Base-by-base conservation (phyloP, 2,113 vertebrate genomes). In the Syrrhaptes paradoxus region DNA sequence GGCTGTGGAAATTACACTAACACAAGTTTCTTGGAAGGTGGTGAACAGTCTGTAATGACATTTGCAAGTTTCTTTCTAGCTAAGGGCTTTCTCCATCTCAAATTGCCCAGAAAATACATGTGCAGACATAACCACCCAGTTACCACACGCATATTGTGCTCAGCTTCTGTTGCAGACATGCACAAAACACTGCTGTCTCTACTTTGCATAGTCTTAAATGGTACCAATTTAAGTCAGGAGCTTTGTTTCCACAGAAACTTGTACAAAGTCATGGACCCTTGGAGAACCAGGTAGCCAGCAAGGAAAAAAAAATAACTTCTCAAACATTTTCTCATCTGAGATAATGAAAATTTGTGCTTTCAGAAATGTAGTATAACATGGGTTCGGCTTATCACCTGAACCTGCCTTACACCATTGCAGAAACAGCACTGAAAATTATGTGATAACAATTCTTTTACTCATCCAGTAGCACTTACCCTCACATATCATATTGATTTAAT, bases 391-490 rank as follows among this genome's bases (percentile, higher is more conserved):
- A n/a, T 34, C 34, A 31, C 41, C n/a, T 72, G 31, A 81, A 54
- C 7, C 59, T 24, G 21, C 22, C n/a, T 80, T 63, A 46, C 15
- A 34, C 8, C 17, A 29, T 4, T 66, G 48, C 19, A 80, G 54
- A 73, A 68, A 62, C 3, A 62, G 31, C 26, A 41, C 19, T 61
- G 36, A 83, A 57, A 92, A 77, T 48, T 17, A 55, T 20, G 22
- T 65, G 10, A 34, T 73, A 55, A n/a, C 19, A 5, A 70, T 62
- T 49, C 31, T 71, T 74, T 48, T 73, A 66, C 25, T 84, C 36
- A 66, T 28, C 43, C 21, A 0, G 0, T 26, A 54, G n/a, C 10
- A 45, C 54, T 73, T 65, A 41, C 6, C 5, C 5, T 93, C 54
- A 38, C 1, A 2, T 62, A 52, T 52, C 59, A 24, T 21, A 29